Base-by-base conservation (phyloP, 2,113 vertebrate species). In the Pardalotus punctatus region DNA sequence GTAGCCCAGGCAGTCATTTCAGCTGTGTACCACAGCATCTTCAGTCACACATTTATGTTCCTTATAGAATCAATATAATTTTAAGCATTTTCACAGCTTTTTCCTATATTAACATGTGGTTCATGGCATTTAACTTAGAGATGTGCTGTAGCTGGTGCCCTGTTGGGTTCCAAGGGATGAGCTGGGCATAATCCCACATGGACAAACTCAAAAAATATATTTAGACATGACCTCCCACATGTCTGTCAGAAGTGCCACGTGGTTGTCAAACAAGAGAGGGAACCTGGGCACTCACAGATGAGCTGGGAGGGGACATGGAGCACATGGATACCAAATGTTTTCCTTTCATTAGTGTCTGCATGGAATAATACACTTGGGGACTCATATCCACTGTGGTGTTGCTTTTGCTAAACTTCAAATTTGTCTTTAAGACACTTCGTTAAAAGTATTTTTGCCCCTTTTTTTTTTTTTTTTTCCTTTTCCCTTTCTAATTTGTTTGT, bases 161-260 rank as follows among this genome's bases (percentile, higher is more conserved):
- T 42, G 2, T 8, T 24, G 40, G 7, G 15, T 9, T 81, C 1
- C 0, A 40, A 57, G 14, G 45, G n/a, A 31, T 60, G 60, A 12
- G 4, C 10, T 48, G 50, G 38, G 22, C 8, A 31, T 71, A 64
- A 70, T 60, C 10, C 24, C 0, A 0, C 4, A 5, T 4, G 4
- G 29, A 33, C 1, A 2, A 86, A 54, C 11, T 61, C 48, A 24
- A 35, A 86, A 33, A 19, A 31, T 29, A 4, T 70, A 69, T 50
- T 56, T n/a, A 76, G 62, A 24, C 5, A 21, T 0, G 5, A 42
- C 22, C 20, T 84, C 38, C 29, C 36, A 38, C 0, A 2, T 53
- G 12, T 20, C 60, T 9, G 1, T 45, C 65, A 36, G 40, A 76
- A 67, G 28, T 21, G 28, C 28, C 8, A 7, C 0, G 11, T 15